These are phyloP conservation scores for Phymatocera aterrima DNA, from an alignment of 2,888 invertebrate species.

Conservation along the genomic window DNA sequence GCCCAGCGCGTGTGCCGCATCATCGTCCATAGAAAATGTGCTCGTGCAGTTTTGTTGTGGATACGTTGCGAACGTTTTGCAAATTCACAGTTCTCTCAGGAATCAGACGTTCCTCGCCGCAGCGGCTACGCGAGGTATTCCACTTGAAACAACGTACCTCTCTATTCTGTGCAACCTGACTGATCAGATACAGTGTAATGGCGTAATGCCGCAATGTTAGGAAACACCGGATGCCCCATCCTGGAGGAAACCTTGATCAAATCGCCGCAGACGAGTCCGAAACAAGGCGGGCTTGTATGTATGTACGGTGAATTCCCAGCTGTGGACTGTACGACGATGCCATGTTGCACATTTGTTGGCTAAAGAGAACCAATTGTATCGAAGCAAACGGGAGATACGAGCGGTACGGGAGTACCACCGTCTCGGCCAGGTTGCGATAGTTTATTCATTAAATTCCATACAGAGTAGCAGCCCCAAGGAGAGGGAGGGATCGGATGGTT, in stretches of 20 bases:
- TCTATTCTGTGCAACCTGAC: background rate
- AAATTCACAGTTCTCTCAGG: no score
- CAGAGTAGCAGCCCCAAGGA: background rate
- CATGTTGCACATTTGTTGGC: constrained; percentile 21
- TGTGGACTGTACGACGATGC: background rate
- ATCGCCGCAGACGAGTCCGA: background rate
- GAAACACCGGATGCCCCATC: background rate
- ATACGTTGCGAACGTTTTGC: no score
- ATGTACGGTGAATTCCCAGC: constrained; percentile 12
- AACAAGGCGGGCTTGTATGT: background rate
- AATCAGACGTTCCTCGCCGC: no score
- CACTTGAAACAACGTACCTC: no score
- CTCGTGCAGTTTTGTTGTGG: no score
- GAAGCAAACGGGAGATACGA: constrained; percentile 17
- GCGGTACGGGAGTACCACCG: background rate
- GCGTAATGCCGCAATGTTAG: background rate
- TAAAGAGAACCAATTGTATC: background rate
- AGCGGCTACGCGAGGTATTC: no score
- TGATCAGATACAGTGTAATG: background rate
- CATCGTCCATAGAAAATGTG: no score
- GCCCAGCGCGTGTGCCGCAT: no score
- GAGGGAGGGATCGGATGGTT: background rate
- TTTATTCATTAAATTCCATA: background rate
- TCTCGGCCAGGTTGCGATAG: background rate
- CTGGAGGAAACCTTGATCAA: constrained; percentile 12